Conservation (phyloP, 2,797 vertebrate species). For the Darevskia nairensis region DNA sequence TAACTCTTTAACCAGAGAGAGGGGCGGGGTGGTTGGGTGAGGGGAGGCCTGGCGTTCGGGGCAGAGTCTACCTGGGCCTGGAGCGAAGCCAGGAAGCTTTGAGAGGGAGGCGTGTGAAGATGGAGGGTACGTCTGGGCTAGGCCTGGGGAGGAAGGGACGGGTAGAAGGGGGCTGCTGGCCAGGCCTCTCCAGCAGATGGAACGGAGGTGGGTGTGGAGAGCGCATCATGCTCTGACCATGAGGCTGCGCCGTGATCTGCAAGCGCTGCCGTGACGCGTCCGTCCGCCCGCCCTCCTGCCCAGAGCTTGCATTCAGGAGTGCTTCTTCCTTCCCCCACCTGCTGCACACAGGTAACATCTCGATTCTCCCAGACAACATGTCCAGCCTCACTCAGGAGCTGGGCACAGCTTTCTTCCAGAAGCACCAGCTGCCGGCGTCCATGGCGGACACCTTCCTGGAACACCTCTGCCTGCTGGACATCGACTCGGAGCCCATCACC, state of each 20-base stretch:
- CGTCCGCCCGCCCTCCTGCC: no score
- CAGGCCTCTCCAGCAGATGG: background rate
- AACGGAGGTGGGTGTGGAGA: background rate
- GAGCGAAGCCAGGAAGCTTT: background rate
- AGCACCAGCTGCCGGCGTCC: conserved; percentile 86
- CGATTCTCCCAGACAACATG: conserved; percentile 76
- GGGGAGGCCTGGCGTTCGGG: background rate
- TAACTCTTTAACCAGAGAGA: background rate
- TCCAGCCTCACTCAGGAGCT: conserved; percentile 77
- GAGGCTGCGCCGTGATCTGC: background rate
- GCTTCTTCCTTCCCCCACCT: background rate
- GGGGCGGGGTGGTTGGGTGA: no score
- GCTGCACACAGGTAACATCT: background rate
- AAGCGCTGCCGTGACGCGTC: background rate
- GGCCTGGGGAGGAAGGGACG: background rate
- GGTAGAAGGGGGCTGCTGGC: no score
- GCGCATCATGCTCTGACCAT: background rate
- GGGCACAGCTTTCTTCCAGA: conserved; percentile 86
- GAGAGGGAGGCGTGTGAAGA: background rate
- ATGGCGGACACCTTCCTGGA: conserved; percentile 93
- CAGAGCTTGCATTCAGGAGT: background rate
- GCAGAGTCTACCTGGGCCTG: background rate
- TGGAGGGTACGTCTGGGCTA: background rate
- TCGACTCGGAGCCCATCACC: conserved; percentile 89
- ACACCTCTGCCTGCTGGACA: conserved; percentile 91